Percentiles rank a stretch among this genome's conserved stretches.
phyloP scores from a whole-genome alignment of 1,140 invertebrate genomes.

The Triops cancriformis region DNA sequence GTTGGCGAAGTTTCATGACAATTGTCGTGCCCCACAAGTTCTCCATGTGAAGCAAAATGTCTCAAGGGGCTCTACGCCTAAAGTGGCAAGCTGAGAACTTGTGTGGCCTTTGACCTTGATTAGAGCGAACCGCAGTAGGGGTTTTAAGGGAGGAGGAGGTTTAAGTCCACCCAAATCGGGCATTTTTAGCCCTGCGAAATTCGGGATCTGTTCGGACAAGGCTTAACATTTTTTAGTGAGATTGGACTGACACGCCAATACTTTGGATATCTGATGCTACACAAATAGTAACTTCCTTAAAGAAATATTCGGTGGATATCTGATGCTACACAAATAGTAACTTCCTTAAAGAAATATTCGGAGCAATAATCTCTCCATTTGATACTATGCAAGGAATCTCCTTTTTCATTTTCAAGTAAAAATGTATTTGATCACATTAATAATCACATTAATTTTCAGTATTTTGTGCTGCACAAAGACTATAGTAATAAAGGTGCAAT shows the following conservation, averaged over 20 bases:
- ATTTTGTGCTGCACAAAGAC: no score
- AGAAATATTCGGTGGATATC: no score
- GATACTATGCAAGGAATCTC: no score
- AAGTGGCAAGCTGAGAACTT: conserved; percentile 13
- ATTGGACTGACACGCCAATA: not conserved
- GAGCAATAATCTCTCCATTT: no score
- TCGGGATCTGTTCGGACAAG: not conserved
- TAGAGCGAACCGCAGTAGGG: not conserved
- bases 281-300: no score
- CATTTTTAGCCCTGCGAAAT: not conserved
- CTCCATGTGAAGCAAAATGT: not conserved
- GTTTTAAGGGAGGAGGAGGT: not conserved
- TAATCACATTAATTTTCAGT: no score
- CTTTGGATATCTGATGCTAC: no score
- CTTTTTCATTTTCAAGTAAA: no score
- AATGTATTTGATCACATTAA: no score
- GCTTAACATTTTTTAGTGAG: not conserved
- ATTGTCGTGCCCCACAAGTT: not conserved
- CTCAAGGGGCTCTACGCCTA: conserved; percentile 4
- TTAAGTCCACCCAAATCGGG: not conserved
- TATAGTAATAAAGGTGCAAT: no score
- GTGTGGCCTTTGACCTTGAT: not conserved
- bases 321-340: no score
- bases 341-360: no score
- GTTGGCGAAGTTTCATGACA: not conserved